Conservation (phyloP, 2,113 vertebrate species). For the Suncus etruscus region DNA sequence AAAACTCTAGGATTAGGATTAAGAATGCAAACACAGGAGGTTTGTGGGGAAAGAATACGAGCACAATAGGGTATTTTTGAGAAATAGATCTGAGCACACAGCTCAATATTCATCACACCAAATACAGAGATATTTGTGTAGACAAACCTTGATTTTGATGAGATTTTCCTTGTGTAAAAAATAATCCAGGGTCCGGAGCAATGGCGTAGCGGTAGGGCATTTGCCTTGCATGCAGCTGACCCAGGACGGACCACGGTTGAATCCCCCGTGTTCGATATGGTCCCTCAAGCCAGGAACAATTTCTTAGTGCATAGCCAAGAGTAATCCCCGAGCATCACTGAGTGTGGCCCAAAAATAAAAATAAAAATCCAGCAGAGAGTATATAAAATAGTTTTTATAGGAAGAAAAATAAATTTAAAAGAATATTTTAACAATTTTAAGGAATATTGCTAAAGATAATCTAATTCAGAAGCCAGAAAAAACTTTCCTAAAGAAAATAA, state of each 20-base stretch:
- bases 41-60: not conserved
- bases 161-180: not conserved
- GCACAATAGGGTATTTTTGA: not conserved
- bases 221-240: too few species aligned
- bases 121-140: not conserved
- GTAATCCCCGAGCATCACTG: too few species aligned
- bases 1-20: conserved; percentile 42
- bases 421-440: not conserved
- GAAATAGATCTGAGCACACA: conserved; percentile 3
- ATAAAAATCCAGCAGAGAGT: not conserved
- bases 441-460: conserved; percentile 30
- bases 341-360: not conserved
- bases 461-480: not conserved
- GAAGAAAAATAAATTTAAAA: not conserved
- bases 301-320: too few species aligned
- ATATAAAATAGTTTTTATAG: conserved; percentile 10
- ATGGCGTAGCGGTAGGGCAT: too few species aligned
- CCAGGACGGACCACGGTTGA: too few species aligned
- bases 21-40: not conserved
- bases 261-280: too few species aligned
- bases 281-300: too few species aligned
- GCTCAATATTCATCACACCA: not conserved
- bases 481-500: conserved; percentile 27
- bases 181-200: too few species aligned
- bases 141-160: conserved; percentile 21